Percentiles rank a stretch among this genome's conserved stretches.
Evolutionary conservation across 2,888 invertebrate species (phyloP).

Genomic region (Isoperla grammatica): DNA sequence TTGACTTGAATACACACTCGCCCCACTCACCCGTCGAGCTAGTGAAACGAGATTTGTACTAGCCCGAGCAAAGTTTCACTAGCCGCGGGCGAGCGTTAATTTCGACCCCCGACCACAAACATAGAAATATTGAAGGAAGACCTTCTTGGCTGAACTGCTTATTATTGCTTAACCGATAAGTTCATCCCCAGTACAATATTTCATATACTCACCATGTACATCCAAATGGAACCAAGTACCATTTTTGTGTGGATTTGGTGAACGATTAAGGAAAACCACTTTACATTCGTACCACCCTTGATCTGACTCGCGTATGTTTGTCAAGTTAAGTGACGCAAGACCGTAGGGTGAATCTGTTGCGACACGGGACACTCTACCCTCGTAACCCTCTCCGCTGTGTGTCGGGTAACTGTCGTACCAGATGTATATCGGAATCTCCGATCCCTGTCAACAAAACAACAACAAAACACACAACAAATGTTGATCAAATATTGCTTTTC

Average conservation of each 20-base stretch:
- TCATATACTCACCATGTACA: conserved; percentile 64
- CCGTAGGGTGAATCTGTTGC: conserved; percentile 84
- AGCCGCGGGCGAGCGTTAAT: too few relatives aligned
- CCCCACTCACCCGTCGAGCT: too few relatives aligned
- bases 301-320: conserved; percentile 87
- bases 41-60: too few relatives aligned
- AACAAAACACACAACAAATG: neutral
- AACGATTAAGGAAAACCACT: conserved; percentile 92
- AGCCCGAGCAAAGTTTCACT: too few relatives aligned
- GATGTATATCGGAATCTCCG: conserved; percentile 95
- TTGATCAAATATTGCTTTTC: neutral
- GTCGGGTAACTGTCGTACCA: conserved; percentile 98
- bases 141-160: too few relatives aligned
- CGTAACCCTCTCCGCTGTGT: conserved; percentile 92
- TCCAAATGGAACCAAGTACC: conserved; percentile 98
- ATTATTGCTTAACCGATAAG: too few relatives aligned
- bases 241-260: conserved; percentile 86
- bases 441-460: conserved; percentile 58
- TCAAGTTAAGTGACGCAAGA: conserved; percentile 91
- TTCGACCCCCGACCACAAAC: too few relatives aligned
- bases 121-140: too few relatives aligned
- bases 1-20: too few relatives aligned
- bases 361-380: conserved; percentile 85
- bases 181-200: too few relatives aligned
- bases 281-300: conserved; percentile 95